phyloP scores from a whole-genome alignment of 2,797 vertebrate genomes.

The Chelonia mydas region DNA sequence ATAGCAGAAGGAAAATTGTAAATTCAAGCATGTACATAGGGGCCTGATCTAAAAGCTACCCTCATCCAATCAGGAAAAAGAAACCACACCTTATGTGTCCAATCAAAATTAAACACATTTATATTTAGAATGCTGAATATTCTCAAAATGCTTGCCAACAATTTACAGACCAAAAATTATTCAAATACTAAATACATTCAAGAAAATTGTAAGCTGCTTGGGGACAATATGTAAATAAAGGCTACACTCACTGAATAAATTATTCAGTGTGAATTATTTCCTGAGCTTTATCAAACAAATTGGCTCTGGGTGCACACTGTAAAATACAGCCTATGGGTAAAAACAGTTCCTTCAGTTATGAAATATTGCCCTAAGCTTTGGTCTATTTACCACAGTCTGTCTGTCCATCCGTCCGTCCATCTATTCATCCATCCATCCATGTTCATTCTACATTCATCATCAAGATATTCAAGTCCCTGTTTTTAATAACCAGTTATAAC shows the following conservation, averaged over 20 bases:
- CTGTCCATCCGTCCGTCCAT: background rate
- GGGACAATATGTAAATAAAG: background rate
- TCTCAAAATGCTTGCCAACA: background rate
- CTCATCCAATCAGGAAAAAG: background rate
- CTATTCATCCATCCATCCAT: background rate
- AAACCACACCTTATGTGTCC: background rate
- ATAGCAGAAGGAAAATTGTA: background rate
- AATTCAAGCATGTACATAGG: background rate
- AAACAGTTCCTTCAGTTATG: background rate
- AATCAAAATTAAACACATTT: background rate
- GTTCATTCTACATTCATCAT: background rate
- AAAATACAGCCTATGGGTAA: background rate
- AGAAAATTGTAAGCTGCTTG: background rate
- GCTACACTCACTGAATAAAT: background rate
- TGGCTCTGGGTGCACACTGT: background rate
- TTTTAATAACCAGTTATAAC: background rate
- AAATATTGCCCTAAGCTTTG: background rate
- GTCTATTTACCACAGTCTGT: fast-evolving
- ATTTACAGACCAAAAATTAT: background rate
- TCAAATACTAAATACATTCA: background rate
- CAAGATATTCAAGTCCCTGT: background rate
- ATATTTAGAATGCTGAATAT: background rate
- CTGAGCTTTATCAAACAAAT: background rate
- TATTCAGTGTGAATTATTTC: background rate
- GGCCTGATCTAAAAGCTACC: background rate